These are phyloP conservation scores for Crenuchus spilurus DNA, from an alignment of 2,797 vertebrate species.

Conservation along the genomic window DNA sequence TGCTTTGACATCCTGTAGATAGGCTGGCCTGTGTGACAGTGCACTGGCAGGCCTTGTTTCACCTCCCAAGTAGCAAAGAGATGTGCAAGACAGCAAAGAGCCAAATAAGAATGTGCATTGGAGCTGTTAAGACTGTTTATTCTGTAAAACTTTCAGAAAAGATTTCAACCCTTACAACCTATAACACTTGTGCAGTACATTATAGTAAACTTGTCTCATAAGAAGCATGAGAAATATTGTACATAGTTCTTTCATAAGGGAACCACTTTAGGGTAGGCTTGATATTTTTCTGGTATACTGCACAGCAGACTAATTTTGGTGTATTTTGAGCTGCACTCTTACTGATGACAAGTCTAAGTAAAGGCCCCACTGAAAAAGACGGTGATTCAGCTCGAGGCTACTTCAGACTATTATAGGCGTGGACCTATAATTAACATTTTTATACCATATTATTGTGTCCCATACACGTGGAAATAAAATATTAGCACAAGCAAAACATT, in stretches of 20 bases:
- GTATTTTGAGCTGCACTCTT: background rate
- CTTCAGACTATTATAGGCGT: background rate
- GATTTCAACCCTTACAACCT: too few species aligned
- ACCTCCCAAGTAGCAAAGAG: background rate
- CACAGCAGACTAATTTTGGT: background rate
- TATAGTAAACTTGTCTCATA: too few species aligned
- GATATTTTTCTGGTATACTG: too few species aligned
- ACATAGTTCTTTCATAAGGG: too few species aligned
- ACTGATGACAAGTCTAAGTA: background rate
- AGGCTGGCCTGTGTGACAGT: background rate
- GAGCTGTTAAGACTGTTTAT: too few species aligned
- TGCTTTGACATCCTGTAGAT: slow-evolving; percentile 2
- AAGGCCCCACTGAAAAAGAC: background rate
- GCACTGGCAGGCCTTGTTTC: background rate
- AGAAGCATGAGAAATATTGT: too few species aligned
- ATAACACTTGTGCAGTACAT: too few species aligned
- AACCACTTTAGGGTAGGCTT: too few species aligned
- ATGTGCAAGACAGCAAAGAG: background rate
- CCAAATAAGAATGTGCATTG: background rate
- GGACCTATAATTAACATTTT: too few species aligned
- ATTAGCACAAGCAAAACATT: background rate
- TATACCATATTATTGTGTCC: too few species aligned
- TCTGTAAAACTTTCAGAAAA: background rate
- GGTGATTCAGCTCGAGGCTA: background rate
- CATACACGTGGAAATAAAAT: too few species aligned